phyloP scores from a whole-genome alignment of 2,888 invertebrate genomes.

The Zygaena filipendulae region DNA sequence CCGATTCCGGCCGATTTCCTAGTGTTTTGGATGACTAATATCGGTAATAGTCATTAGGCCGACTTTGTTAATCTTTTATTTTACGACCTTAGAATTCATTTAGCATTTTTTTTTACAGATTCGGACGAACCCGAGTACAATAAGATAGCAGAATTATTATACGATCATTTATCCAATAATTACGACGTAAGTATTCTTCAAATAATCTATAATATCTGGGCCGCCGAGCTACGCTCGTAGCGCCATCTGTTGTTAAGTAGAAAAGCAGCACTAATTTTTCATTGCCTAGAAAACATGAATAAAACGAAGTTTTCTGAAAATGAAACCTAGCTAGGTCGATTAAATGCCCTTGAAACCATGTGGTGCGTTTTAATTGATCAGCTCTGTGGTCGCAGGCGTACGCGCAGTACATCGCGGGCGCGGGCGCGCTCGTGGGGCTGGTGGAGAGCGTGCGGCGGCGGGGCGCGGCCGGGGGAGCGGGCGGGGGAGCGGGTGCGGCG shows the following conservation, averaged over 20 bases:
- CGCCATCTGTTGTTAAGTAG: too few relatives aligned
- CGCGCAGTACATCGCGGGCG: slow-evolving; percentile 72
- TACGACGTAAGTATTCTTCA: slow-evolving; percentile 56
- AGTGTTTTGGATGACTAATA: too few relatives aligned
- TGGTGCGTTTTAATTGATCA: too few relatives aligned
- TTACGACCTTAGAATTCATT: background rate
- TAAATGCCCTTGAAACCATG: too few relatives aligned
- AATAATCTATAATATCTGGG: too few relatives aligned
- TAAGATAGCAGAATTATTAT: slow-evolving; percentile 44
- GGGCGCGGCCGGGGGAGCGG: slow-evolving; percentile 74
- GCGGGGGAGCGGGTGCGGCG: slow-evolving; percentile 58
- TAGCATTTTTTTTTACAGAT: slow-evolving; percentile 25
- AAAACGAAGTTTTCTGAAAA: too few relatives aligned
- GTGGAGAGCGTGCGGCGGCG: slow-evolving; percentile 81
- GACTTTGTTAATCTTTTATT: too few relatives aligned
- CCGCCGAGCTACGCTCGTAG: too few relatives aligned
- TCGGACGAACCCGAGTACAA: slow-evolving; percentile 52
- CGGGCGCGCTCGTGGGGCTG: slow-evolving; percentile 82
- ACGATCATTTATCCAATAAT: slow-evolving; percentile 44
- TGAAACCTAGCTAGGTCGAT: too few relatives aligned
- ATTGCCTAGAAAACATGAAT: too few relatives aligned
- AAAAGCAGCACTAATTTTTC: too few relatives aligned
- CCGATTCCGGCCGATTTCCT: slow-evolving; percentile 9
- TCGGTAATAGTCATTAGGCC: too few relatives aligned
- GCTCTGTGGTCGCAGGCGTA: slow-evolving; percentile 71